Conservation (phyloP, 2,888 invertebrate genomes). For the Suillia variegata region DNA sequence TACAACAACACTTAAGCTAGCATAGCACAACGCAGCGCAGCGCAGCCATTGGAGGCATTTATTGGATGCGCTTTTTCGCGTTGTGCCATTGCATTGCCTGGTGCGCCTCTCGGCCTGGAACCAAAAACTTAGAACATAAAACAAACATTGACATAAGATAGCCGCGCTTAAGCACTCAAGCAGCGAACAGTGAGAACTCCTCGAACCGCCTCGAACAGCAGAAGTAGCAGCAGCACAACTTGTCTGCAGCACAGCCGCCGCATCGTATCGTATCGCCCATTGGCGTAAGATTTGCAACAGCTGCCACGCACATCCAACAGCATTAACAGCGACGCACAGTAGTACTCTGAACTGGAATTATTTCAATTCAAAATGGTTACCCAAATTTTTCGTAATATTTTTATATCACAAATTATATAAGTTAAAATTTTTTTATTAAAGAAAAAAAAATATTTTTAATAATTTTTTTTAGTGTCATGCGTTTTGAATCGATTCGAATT, state of each 20-base stretch:
- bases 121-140: slow-evolving; percentile 39
- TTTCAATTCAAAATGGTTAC: too few relatives aligned
- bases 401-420: too few relatives aligned
- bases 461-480: too few relatives aligned
- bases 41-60: too few relatives aligned
- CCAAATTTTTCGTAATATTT: too few relatives aligned
- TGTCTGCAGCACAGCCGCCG: neutral
- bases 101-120: neutral
- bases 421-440: too few relatives aligned
- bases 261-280: too few relatives aligned
- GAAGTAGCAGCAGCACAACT: too few relatives aligned
- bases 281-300: neutral
- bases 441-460: too few relatives aligned
- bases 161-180: slow-evolving; percentile 12
- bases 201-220: neutral
- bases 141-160: slow-evolving; percentile 52
- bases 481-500: too few relatives aligned
- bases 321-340: neutral
- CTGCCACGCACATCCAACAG: neutral
- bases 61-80: neutral
- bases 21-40: too few relatives aligned
- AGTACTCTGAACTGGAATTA: neutral
- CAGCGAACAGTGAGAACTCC: neutral
- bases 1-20: neutral
- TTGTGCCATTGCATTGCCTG: neutral